Evolutionary conservation across 1,140 invertebrate genomes (phyloP).

Genomic region (Calycopis cecrops): DNA sequence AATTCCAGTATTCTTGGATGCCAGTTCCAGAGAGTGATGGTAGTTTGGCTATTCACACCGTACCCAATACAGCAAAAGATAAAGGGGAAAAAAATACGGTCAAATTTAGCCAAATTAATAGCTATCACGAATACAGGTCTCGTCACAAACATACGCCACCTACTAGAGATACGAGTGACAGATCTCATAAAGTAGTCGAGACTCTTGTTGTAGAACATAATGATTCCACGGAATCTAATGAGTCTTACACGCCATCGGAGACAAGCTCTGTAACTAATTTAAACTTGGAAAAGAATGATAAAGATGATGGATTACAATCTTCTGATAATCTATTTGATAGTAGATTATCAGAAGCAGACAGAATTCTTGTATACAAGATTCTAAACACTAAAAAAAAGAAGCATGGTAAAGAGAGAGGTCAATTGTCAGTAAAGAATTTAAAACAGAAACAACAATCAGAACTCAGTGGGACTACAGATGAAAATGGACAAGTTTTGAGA

Average conservation of each 20-base stretch:
- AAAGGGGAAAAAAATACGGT: conserved; percentile 55
- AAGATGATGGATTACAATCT: conserved; percentile 13
- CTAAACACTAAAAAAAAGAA: conserved; percentile 44
- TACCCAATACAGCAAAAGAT: conserved; percentile 41
- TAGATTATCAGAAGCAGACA: conserved; percentile 43
- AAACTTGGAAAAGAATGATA: conserved; percentile 23
- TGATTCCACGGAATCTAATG: conserved; percentile 29
- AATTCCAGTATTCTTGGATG: conserved; percentile 62
- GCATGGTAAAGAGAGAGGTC: conserved; percentile 28
- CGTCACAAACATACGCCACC: conserved; percentile 63
- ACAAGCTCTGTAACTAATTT: conserved; percentile 42
- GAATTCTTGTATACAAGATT: conserved; percentile 63
- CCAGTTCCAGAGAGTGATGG: conserved; percentile 57
- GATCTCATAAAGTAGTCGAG: conserved; percentile 35
- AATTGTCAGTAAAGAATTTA: conserved; percentile 6
- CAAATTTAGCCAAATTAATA: conserved; percentile 51
- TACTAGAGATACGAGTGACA: conserved; percentile 46
- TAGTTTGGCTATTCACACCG: conserved; percentile 48
- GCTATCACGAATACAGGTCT: conserved; percentile 63
- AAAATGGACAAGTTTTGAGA: background rate
- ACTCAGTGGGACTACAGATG: conserved; percentile 2
- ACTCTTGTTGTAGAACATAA: conserved; percentile 40
- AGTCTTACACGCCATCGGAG: conserved; percentile 35
- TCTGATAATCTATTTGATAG: too few relatives aligned
- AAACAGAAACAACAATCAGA: conserved; percentile 10